Percentiles rank a stretch among this genome's conserved stretches.
Conservation (phyloP, 2,797 vertebrate species). For the Hydrophis major region DNA sequence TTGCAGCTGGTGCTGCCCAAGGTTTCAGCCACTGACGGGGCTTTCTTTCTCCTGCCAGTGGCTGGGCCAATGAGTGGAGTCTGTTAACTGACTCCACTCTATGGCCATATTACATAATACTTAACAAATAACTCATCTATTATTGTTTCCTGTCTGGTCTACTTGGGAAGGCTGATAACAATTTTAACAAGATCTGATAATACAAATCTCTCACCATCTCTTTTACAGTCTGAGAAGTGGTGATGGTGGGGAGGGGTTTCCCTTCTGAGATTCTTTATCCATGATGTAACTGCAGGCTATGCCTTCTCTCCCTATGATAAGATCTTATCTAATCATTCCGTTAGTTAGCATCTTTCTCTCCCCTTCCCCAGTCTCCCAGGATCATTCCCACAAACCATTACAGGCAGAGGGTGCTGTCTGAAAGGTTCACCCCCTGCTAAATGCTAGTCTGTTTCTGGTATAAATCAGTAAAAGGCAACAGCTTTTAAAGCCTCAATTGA, state of each 20-base stretch:
- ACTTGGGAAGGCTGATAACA: not conserved
- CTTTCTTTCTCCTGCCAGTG: no score
- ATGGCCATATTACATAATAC: no score
- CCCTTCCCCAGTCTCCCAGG: not conserved
- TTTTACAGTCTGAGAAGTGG: not conserved
- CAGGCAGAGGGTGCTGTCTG: not conserved
- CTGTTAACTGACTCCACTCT: no score
- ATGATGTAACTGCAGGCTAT: not conserved
- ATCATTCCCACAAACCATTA: not conserved
- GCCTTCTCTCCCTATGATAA: not conserved
- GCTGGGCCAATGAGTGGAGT: no score
- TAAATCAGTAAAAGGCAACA: not conserved
- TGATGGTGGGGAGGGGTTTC: not conserved
- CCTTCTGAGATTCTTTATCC: not conserved
- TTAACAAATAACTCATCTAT: not conserved
- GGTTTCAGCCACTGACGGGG: no score
- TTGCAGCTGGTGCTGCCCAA: no score
- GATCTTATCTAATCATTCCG: not conserved
- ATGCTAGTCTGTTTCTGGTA: not conserved
- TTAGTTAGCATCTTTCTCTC: not conserved
- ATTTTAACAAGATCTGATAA: not conserved
- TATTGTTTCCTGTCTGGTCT: not conserved
- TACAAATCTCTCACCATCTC: not conserved
- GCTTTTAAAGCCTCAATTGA: not conserved
- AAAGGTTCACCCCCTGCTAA: not conserved